Base-by-base conservation (phyloP, 2,888 invertebrate species). In the Clitarchus hookeri region DNA sequence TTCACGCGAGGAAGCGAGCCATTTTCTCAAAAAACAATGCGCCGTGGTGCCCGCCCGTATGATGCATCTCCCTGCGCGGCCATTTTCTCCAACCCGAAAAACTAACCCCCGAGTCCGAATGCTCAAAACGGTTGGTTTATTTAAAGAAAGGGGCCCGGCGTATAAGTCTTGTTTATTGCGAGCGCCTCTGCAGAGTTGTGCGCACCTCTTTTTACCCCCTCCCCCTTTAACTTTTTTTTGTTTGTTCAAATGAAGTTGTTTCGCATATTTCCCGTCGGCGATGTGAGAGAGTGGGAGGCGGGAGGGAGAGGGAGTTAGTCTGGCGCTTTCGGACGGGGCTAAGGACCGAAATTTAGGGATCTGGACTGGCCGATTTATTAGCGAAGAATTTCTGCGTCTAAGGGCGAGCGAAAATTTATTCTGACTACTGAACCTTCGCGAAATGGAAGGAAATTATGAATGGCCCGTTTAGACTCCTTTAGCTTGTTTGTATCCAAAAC, bases 1-100 rank as follows among this genome's bases (percentile, higher is more conserved):
- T 65, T 65, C 65, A 65, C 65, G 65, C 65, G 65, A 65, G 65
- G n/a, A 65, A 65, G 65, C 65, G 65, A 65, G 65, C 65, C 65
- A 65, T 65, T 65, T 65, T 65, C 65, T 65, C 65, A 65, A 65
- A 65, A 65, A 65, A 65, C 65, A 65, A 65, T 65, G 65, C 65
- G 65, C 65, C 65, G 65, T n/a, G 65, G 65, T 65, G 65, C 65
- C 65, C n/a, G 65, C 13, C 65, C 65, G 65, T 23, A 65, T 65
- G 65, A 65, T 65, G 65, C 65, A 65, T 65, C 65, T 65, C 65
- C 65, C 65, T 65, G 65, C 65, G 16, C 65, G 65, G 65, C 65
- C 65, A 65, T 65, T 65, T 65, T 65, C 65, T 65, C 65, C 65
- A 65, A n/a, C 65, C 65, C 65, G 65, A 65, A 65, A 65, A 65